Base-by-base conservation (phyloP, 92 coral and sea anemone genomes). In the Porites divaricata region DNA sequence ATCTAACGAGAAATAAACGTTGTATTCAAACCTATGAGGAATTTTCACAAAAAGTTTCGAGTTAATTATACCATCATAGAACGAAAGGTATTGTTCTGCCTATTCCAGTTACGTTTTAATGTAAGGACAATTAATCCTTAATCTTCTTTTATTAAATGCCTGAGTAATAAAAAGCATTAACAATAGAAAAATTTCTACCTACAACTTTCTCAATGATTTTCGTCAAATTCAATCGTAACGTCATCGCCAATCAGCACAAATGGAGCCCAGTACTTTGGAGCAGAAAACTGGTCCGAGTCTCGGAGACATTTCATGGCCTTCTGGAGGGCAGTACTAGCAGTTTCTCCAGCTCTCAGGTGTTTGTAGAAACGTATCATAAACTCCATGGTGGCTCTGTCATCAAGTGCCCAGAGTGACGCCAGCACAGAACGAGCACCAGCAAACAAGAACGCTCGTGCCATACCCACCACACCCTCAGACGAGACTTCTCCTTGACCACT, bases 381-480 rank as follows among this genome's bases (percentile, higher is more conserved):
- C 49, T 17, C 24, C 77, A 72, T 17, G 3, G 77, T 72, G 14
- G 41, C 81, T 26, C 35, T n/a, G 81, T 77, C 70, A 77, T 65
- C 71, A 58, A 77, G 62, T 19, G 69, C 71, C 81, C 81, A 62
- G 57, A 77, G 81, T 77, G 81, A 62, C 67, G 61, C 41, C 20
- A 77, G 70, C 35, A 77, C 71, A 77, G 81, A 77, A 12, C 81
- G 81, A 21, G 71, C 81, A 48, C 81, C 81, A 50, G 81, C 81
- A 41, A 70, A 26, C 81, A 77, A 15, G 59, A 77, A 62, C 25
- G 81, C 81, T 28, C 81, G 17, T 12, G 59, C 59, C 59, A 54
- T 54, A 54, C 17, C 59, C 15, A 54, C 59, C 11, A 54, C 59
- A 8, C 59, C 59, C 2, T 54, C 59, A 8, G 59, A 54, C 11